These are phyloP conservation scores for Manacus vitellinus DNA, from an alignment of 2,113 vertebrate genomes.

Conservation along the genomic window DNA sequence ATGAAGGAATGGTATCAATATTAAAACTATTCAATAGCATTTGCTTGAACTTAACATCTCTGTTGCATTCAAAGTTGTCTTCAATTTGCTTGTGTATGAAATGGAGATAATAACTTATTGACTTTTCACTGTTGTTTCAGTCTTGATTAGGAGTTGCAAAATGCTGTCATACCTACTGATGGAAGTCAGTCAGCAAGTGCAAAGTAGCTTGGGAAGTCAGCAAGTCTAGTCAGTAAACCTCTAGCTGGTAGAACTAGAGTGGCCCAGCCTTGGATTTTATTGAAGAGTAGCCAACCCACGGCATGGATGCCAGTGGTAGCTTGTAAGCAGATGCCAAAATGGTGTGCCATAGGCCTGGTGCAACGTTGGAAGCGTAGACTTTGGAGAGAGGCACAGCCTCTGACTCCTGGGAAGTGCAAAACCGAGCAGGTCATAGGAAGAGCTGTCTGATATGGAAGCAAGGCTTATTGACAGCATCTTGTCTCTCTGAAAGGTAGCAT, in stretches of 20 bases:
- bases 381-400: neutral
- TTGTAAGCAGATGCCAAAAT: neutral
- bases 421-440: neutral
- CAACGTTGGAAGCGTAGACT: fast-evolving
- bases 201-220: neutral
- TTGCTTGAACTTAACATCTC: neutral
- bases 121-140: neutral
- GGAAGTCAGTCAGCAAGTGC: neutral
- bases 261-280: neutral
- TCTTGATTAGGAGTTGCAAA: neutral
- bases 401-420: neutral
- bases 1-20: neutral
- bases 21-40: neutral
- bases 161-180: neutral
- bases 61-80: neutral
- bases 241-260: neutral
- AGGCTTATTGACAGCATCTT: neutral
- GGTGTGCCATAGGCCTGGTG: neutral
- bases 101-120: neutral
- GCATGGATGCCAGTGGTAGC: neutral
- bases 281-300: neutral
- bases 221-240: neutral
- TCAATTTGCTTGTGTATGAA: neutral
- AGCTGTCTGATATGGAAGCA: neutral
- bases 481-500: neutral